These are phyloP conservation scores for Budorcas taxicolor DNA, from an alignment of 2,113 vertebrate species.

Conservation along the genomic window DNA sequence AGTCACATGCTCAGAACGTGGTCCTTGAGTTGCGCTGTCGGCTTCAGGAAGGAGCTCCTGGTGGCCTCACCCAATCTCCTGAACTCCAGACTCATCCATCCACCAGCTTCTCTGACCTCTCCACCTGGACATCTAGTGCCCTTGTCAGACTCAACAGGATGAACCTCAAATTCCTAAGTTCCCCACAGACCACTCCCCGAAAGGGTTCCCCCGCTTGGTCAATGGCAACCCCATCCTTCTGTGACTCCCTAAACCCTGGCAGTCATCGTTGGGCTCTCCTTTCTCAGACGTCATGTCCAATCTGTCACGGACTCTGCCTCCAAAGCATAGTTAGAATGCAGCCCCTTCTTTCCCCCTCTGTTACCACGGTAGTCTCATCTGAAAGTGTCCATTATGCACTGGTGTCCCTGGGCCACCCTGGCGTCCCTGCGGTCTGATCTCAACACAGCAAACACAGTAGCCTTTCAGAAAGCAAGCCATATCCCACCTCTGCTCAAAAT, in stretches of 20 bases:
- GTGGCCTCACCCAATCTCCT: neutral
- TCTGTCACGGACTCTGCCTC: neutral
- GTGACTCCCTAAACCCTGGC: neutral
- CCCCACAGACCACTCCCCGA: rapidly evolving
- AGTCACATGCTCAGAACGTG: neutral
- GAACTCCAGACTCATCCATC: neutral
- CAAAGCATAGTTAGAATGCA: neutral
- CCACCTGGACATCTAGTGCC: too few relatives aligned
- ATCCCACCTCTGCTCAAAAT: neutral
- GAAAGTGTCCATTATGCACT: neutral
- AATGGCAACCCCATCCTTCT: neutral
- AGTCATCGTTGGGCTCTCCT: neutral
- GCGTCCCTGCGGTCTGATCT: neutral
- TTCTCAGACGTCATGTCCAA: neutral
- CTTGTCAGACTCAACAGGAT: neutral
- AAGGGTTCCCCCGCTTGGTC: neutral
- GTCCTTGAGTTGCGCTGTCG: rapidly evolving
- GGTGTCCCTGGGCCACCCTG: neutral
- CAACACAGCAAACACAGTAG: neutral
- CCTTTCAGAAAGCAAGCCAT: neutral
- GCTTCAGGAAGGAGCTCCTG: neutral
- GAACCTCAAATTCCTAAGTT: neutral
- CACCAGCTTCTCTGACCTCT: neutral
- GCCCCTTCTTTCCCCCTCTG: neutral
- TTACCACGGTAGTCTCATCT: rapidly evolving